Base-by-base conservation (phyloP, 2,113 vertebrate genomes). In the Epinephelus moara region DNA sequence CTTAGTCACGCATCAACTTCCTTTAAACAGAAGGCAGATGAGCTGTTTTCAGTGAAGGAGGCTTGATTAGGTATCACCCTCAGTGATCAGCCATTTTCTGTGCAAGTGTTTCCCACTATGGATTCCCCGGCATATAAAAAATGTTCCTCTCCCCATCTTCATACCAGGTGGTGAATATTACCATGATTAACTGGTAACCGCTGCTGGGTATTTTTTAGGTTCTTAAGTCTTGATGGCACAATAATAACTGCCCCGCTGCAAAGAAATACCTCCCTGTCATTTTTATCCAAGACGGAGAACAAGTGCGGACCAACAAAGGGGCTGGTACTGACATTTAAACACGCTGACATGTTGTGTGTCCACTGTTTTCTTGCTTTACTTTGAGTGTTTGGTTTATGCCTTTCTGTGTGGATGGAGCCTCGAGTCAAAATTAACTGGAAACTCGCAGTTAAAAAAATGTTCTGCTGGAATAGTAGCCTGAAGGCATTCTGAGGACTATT, bases 11-110 rank as follows among this genome's bases (percentile, higher is more conserved):
- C 4, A 33, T 0, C 21, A 49, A 25, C 17, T 33, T 81, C 37
- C 33, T 57, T 55, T 60, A 66, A 81, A 62, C 62, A 71, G 49
- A 25, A 63, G 74, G 80, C 75, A 72, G 50, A 79, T 27, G 60
- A 57, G 61, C 62, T 37, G 78, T 64, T 78, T 70, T 56, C 62
- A 70, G 18, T 77, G 79, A 85, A 85, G 76, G 56, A 64, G 69
- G 63, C 59, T 82, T 83, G 62, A 82, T 77, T 82, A 60, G 62
- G 61, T 49, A 19, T 40, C 66, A 6, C 1, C 49, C 33, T 75
- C 5, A 6, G 19, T 45, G 68, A 86, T 85, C 61, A 82, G 67
- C 13, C 52, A 52, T 75, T 75, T 23, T 73, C 56, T 61, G 42
- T 55, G 37, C 52, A 45, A 42, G 63, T 45, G 50, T 60, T 76